Base-by-base conservation (phyloP, 2,113 vertebrate species). In the Lepus timidus region DNA sequence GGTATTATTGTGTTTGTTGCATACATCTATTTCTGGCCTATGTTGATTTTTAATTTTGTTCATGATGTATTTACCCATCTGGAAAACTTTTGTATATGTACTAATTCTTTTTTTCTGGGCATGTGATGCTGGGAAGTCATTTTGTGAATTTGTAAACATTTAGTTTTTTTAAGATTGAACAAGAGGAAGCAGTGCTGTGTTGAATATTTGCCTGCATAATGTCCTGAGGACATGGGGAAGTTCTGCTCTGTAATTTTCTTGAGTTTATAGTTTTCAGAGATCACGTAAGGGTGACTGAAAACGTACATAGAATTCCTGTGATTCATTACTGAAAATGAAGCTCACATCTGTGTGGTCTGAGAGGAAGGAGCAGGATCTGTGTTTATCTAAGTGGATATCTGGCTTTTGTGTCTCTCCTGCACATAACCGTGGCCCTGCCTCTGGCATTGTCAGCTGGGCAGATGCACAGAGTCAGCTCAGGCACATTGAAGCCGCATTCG, bases 401-500 rank as follows among this genome's bases (percentile, higher is more conserved):
- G 13, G 12, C 31, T 55, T 78, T 88, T 22, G 55, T 23, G 6
- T 83, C 9, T 39, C 68, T 84, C 36, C 23, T 23, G 6, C 49
- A 4, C 16, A 3, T 33, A 27, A 39, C 19, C 0, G 0, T 29
- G 31, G 23, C 64, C 74, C 87, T 96, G 82, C 98, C 84, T 62
- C 44, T 97, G 91, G 16, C n/a, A 4, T 96, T 88, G 62, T 88
- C 81, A 99, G 99, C 62, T 99, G 99, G 99, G 99, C 99, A 96
- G 99, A 99, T 96, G 99, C 99, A 49, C 99, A 99, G 98, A 99
- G 98, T 61, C 99, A 99, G 94, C 99, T 99, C 74, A 99, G 99
- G 98, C 99, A 99, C 95, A 99, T 99, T 2, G 99, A 99, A 98
- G 98, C 99, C 3, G 99, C 99, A 0, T 99, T 99, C 85, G 99